Evolutionary conservation across 2,888 invertebrate species (phyloP).

Genomic region (Agrotis puta): DNA sequence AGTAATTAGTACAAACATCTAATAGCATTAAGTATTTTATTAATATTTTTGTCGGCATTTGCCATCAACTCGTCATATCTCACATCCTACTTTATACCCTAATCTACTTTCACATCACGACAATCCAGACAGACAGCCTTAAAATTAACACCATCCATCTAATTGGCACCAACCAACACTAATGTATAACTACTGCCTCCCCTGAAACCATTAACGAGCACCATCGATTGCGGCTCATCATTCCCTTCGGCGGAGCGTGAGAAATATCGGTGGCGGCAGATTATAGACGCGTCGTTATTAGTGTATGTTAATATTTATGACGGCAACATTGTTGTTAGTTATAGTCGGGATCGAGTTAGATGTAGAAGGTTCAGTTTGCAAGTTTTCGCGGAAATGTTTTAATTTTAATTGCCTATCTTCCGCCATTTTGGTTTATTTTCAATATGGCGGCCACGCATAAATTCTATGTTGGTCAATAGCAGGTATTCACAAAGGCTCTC

Average conservation of each 20-base stretch:
- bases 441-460: too few relatives aligned
- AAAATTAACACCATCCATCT: constrained; percentile 42
- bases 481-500: too few relatives aligned
- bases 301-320: constrained; percentile 52
- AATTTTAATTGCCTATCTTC: too few relatives aligned
- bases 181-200: constrained; percentile 24
- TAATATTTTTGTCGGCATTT: background rate
- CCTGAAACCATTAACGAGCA: constrained; percentile 35
- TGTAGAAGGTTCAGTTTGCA: constrained; percentile 19
- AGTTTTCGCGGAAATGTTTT: too few relatives aligned
- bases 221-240: constrained; percentile 51
- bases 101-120: background rate
- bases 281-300: constrained; percentile 46
- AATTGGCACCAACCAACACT: constrained; percentile 24
- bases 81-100: background rate
- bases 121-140: constrained; percentile 16
- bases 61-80: background rate
- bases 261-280: constrained; percentile 36
- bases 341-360: background rate
- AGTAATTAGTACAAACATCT: too few relatives aligned
- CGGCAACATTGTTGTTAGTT: constrained; percentile 4
- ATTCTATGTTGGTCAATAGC: too few relatives aligned
- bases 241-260: constrained; percentile 61
- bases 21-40: too few relatives aligned
- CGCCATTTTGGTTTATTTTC: too few relatives aligned